Conservation (phyloP, 2,888 invertebrate species). For the Mechanitis messenoides region DNA sequence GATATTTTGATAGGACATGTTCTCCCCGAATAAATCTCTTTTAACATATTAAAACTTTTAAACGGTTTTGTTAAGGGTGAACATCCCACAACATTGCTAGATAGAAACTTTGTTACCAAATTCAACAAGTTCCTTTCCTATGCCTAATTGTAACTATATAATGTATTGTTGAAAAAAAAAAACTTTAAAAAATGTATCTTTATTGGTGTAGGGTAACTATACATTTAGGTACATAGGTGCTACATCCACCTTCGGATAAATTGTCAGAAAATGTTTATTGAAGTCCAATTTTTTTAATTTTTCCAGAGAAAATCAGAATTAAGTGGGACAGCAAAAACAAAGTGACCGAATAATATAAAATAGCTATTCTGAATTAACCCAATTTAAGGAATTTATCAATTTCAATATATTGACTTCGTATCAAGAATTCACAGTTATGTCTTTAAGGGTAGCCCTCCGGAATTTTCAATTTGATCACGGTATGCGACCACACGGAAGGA, state of each 20-base stretch:
- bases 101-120: conserved; percentile 1
- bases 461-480: conserved; percentile 64
- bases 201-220: too few species aligned
- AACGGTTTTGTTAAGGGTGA: conserved; percentile 50
- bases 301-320: too few species aligned
- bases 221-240: too few species aligned
- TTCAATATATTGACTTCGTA: conserved; percentile 23
- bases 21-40: conserved; percentile 76
- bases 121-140: conserved; percentile 2
- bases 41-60: conserved; percentile 71
- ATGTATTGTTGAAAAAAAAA: background rate
- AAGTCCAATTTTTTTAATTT: too few species aligned
- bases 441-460: conserved; percentile 44
- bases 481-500: conserved; percentile 49
- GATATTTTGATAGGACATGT: conserved; percentile 77
- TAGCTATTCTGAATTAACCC: background rate
- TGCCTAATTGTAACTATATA: background rate
- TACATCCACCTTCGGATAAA: too few species aligned
- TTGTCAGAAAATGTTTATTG: too few species aligned
- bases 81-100: conserved; percentile 12
- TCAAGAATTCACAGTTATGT: conserved; percentile 26
- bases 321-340: too few species aligned
- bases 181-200: background rate
- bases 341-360: background rate
- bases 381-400: conserved; percentile 10